These are phyloP conservation scores for Oryctes rhinoceros DNA, from an alignment of 1,140 invertebrate genomes.

Conservation along the genomic window DNA sequence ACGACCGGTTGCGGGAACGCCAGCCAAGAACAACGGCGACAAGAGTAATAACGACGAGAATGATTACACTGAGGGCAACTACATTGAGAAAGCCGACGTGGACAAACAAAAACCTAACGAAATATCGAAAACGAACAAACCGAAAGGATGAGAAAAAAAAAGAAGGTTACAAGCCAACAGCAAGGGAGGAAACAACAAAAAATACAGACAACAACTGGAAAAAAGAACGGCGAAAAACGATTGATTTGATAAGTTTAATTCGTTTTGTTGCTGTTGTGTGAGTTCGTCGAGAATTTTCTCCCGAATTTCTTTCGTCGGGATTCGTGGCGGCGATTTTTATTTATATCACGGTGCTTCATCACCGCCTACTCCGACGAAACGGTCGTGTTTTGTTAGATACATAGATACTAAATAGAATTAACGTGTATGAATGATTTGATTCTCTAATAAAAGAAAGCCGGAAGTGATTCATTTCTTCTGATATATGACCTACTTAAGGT, in stretches of 20 bases:
- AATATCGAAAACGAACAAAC: not conserved
- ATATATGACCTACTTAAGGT: too few species aligned
- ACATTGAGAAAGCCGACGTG: not conserved
- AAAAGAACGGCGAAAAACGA: conserved; percentile 19
- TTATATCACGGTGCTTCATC: conserved; percentile 21
- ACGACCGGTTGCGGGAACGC: not conserved
- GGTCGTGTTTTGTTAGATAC: not conserved
- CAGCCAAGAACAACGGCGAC: not conserved
- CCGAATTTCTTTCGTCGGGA: conserved; percentile 3
- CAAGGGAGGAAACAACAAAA: not conserved
- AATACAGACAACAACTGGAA: not conserved
- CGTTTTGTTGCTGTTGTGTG: conserved; percentile 29
- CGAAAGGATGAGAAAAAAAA: not conserved
- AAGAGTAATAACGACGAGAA: not conserved
- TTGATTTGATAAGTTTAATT: conserved; percentile 37
- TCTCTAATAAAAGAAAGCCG: not conserved
- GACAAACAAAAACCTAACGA: not conserved
- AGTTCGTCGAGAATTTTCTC: not conserved
- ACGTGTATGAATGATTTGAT: not conserved
- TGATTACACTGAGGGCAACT: not conserved
- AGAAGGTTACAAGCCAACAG: not conserved
- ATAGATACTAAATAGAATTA: not conserved
- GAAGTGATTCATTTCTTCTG: not conserved
- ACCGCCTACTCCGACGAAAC: not conserved
- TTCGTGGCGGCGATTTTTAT: conserved; percentile 26